phyloP scores from a whole-genome alignment of 2,797 vertebrate genomes.

The Eidolon dupreanum region DNA sequence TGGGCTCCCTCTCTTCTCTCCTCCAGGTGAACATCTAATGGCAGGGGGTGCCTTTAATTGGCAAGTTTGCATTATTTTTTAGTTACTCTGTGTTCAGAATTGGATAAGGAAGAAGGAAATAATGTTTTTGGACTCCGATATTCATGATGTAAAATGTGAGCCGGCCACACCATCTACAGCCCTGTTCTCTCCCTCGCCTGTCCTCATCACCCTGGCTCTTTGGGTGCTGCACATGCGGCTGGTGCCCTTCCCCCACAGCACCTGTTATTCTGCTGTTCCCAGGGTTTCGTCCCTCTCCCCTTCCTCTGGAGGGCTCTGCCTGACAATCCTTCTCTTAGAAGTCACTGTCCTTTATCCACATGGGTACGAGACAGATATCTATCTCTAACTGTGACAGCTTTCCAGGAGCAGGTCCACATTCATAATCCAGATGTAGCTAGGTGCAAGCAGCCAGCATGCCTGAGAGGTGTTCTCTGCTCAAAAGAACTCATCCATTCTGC shows the following conservation, averaged over 20 bases:
- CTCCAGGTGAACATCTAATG: not conserved
- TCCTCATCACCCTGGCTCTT: not conserved
- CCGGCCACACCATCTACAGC: accelerated
- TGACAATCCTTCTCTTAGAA: not conserved
- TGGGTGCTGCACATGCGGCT: accelerated
- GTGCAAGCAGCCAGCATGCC: not conserved
- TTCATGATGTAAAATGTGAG: not conserved
- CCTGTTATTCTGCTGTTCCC: not conserved
- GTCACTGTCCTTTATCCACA: not conserved
- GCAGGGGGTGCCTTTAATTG: not conserved
- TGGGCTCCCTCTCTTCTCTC: not conserved
- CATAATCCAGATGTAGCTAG: not conserved
- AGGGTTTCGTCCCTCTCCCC: not conserved
- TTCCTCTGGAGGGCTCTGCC: not conserved
- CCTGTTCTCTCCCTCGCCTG: no score
- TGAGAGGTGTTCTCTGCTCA: not conserved
- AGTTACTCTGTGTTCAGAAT: not conserved
- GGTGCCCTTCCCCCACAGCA: no score
- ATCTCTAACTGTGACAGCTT: not conserved
- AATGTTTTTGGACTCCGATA: not conserved
- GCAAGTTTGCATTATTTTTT: not conserved
- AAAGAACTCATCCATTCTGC: no score
- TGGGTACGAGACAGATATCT: not conserved
- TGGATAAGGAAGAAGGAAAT: not conserved
- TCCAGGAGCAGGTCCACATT: not conserved